Base-by-base conservation (phyloP, 2,113 vertebrate species). In the Sturnus vulgaris region DNA sequence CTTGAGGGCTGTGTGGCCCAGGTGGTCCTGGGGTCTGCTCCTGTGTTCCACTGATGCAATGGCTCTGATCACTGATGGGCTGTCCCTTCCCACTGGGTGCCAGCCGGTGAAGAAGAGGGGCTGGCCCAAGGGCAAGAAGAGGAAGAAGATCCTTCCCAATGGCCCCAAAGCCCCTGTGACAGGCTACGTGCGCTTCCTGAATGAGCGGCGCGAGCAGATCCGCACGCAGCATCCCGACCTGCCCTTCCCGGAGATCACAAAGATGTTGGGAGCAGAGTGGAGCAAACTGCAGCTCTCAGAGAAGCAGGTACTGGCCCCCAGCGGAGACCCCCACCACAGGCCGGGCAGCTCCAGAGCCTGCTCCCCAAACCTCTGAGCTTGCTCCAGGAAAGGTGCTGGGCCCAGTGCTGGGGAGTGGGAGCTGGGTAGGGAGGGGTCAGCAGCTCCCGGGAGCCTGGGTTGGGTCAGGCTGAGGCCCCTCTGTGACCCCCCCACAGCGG, bases 41-140 rank as follows among this genome's bases (percentile, higher is more conserved):
- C 50, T 1, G 2, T 47, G 24, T 60, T 55, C 50, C 35, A 27
- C 5, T 0, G 4, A 5, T 3, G 5, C 0, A 0, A 2, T 47
- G 53, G 33, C 55, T 39, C 25, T 42, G 65, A n/a, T 33, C 42
- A 4, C 1, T 40, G 19, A 55, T 0, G 20, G 12, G 19, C 47
- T 84, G 27, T 75, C 47, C 61, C 22, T 89, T 73, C 52, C 15
- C 12, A 13, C 9, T 27, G 69, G 15, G 12, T 71, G 56, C 35
- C 96, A 99, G 98, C 99, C 99, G 0, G 98, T 98, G 88, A 99
- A 99, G 98, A 99, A 99, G 95, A 98, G 99, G 50, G 99, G 99
- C 55, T 99, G 99, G 99, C 99, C 99, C 2, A 99, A 99, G 90
- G 99, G 99, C 57, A 99, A 99, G 98, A 99, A 99, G 96, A 98